Percentiles rank a stretch among this genome's conserved stretches.
Conservation (phyloP, 2,113 vertebrate genomes). For the Thomomys bottae region DNA sequence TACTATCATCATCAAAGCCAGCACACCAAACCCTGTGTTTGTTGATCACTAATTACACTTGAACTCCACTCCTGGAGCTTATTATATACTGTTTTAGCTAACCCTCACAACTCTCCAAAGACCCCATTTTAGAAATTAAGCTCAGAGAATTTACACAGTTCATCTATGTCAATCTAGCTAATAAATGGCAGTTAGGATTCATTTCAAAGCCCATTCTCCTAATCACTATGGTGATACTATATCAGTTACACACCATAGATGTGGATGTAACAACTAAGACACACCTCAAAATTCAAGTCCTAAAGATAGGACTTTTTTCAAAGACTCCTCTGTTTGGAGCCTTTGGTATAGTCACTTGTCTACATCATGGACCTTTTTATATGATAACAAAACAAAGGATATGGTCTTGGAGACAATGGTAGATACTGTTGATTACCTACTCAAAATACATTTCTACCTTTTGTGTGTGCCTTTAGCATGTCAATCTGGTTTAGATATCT, state of each 20-base stretch:
- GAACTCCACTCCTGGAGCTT: not conserved
- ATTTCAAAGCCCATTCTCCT: not conserved
- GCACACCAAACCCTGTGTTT: not conserved
- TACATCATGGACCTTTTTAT: not conserved
- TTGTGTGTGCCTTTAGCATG: not conserved
- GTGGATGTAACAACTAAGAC: no score
- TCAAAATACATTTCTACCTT: not conserved
- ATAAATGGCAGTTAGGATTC: not conserved
- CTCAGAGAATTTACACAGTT: not conserved
- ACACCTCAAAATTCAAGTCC: not conserved
- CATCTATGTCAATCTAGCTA: not conserved
- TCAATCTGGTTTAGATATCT: not conserved
- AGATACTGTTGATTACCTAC: not conserved
- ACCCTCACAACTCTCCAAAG: not conserved
- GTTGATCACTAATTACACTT: not conserved
- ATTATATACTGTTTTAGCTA: not conserved
- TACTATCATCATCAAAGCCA: not conserved
- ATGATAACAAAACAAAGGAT: not conserved
- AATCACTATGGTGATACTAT: not conserved
- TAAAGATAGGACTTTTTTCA: not conserved
- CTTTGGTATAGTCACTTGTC: not conserved
- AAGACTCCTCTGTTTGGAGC: not conserved
- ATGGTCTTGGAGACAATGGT: not conserved
- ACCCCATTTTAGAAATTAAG: not conserved
- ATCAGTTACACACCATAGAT: not conserved